Evolutionary conservation across 2,888 invertebrate genomes (phyloP).

Genomic region (Morpho helenor): DNA sequence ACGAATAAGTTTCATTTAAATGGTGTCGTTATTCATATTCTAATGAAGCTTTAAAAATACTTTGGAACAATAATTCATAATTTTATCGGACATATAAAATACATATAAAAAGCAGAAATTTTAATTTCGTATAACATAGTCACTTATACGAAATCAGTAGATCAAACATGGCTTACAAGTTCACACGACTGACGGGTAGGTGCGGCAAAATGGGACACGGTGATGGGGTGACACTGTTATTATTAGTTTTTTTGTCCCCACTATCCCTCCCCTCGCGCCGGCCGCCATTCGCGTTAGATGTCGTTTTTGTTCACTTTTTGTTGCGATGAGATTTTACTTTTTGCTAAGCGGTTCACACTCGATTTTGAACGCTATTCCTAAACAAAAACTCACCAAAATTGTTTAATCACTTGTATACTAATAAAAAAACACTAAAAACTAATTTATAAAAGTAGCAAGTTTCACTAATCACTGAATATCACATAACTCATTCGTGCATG

Average conservation of each 20-base stretch:
- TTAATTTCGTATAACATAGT: conserved; percentile 4
- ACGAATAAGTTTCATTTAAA: too few species aligned
- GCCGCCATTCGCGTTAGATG: conserved; percentile 66
- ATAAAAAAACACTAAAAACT: too few species aligned
- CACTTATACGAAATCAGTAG: conserved; percentile 24
- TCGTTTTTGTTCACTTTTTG: conserved; percentile 56
- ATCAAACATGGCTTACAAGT: conserved; percentile 47
- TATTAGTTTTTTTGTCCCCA: conserved; percentile 76
- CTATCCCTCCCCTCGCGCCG: conserved; percentile 47
- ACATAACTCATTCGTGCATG: too few species aligned
- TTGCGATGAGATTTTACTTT: conserved; percentile 23
- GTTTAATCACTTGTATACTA: too few species aligned
- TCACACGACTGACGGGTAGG: conserved; percentile 59
- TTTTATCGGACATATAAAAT: too few species aligned
- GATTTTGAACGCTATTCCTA: conserved; percentile 20
- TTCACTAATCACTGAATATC: too few species aligned
- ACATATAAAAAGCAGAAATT: conserved; percentile 5
- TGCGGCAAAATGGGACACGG: conserved; percentile 56
- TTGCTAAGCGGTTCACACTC: conserved; percentile 23
- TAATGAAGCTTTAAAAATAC: too few species aligned
- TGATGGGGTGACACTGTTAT: conserved; percentile 76
- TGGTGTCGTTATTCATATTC: too few species aligned
- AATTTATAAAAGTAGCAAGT: too few species aligned
- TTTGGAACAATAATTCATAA: too few species aligned
- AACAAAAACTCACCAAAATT: conserved; percentile 8